Base-by-base conservation (phyloP, 1,140 invertebrate genomes). In the Drosophila truncata region DNA sequence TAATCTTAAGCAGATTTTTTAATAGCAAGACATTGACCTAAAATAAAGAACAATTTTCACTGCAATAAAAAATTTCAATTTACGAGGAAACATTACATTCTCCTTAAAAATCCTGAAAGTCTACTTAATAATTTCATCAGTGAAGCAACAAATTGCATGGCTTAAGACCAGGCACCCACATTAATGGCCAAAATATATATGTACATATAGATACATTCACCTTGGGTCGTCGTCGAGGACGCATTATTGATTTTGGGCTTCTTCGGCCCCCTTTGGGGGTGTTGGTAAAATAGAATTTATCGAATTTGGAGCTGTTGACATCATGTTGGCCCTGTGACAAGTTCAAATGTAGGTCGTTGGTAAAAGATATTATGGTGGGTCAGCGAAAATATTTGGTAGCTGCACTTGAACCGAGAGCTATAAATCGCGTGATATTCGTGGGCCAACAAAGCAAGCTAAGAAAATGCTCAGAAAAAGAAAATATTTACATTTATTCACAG, bases 331-430 rank as follows among this genome's bases (percentile, higher is more conserved):
- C 76, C 75, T 71, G 52, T 73, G 20, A 60, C 85, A 88, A 88
- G 85, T 90, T 88, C 85, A 88, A 82, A 82, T 88, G 85, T 88
- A 88, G 85, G 85, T 88, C 85, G 82, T 52, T 52, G 42, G 29
- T 57, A 52, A 35, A 29, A 59, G 37, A 29, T 33, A 61, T 54
- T 59, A 63, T 83, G 65, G 37, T 72, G 70, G 62, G 46, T 90
- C 85, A 90, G 84, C 84, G 44, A 47, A 90, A 90, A 75, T 78
- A 54, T 52, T 41, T 73, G 27, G 64, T 25, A 33, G 42, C 50
- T 88, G 78, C 78, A 84, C 85, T 88, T 88, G 85, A 90, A 79
- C 59, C 50, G 37, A 13, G 3, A 61, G 23, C 27, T 31, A 73
- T n/a, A 55, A 80, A 88, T 87, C 83, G 83, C 83, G 80, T 87